A percentile compares a stretch with the other conserved stretches of the same genome.
These are phyloP conservation scores for Leptinotarsa haldemani DNA, from an alignment of 2,888 invertebrate genomes.

Conservation along the genomic window DNA sequence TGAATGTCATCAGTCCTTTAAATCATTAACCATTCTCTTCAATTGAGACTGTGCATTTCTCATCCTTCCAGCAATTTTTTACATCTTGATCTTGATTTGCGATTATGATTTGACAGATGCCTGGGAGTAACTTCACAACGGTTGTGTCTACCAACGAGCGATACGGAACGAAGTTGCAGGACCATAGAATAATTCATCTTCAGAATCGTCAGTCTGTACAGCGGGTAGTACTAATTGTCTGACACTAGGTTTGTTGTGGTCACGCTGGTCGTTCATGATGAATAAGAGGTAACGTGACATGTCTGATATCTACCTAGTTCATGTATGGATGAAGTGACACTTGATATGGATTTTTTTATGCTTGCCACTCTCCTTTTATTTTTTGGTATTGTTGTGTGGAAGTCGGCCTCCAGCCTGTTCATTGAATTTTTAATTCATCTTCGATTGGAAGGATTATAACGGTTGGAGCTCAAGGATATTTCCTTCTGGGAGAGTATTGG, in stretches of 20 bases:
- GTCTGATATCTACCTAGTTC: background rate
- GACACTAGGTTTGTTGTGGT: background rate
- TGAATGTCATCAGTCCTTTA: background rate
- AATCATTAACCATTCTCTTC: background rate
- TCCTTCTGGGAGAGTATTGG: no score
- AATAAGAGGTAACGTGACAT: background rate
- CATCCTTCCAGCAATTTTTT: background rate
- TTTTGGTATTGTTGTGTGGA: no score
- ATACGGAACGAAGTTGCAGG: background rate
- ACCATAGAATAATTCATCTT: background rate
- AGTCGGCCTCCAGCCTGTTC: no score
- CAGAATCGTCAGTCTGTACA: background rate
- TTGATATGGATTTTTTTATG: background rate
- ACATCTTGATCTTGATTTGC: background rate
- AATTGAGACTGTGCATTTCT: background rate
- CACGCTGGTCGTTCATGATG: constrained; percentile 2
- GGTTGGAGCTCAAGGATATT: no score
- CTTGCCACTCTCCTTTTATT: no score
- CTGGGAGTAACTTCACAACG: background rate
- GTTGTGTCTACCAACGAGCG: background rate
- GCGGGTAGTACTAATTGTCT: background rate
- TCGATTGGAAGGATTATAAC: no score
- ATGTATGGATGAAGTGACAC: background rate
- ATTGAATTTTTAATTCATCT: no score
- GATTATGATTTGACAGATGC: background rate